phyloP scores from a whole-genome alignment of 2,797 vertebrate species.

The Microctenopoma stevenorrisi region DNA sequence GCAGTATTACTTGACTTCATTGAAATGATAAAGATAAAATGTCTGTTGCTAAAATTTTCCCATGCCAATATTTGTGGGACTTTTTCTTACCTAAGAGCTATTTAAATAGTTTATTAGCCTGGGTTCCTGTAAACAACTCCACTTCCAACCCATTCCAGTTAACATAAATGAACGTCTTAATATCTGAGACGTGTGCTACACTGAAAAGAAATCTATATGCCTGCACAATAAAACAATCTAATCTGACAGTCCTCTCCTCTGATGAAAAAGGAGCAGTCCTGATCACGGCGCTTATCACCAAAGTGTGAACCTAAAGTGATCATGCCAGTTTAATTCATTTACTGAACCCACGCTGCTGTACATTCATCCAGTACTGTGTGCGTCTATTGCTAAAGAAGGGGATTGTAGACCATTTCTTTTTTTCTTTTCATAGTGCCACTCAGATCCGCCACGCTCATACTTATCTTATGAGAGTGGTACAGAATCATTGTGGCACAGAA shows the following conservation, averaged over 20 bases:
- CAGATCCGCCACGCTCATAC: constrained; percentile 65
- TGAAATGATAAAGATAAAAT: not conserved
- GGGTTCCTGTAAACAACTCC: constrained; percentile 31
- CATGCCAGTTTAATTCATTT: constrained; percentile 16
- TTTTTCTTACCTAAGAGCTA: constrained; percentile 2
- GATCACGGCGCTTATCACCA: not conserved
- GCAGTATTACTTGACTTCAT: not conserved
- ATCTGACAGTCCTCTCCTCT: no score
- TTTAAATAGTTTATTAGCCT: constrained; percentile 35
- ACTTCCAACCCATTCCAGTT: not conserved
- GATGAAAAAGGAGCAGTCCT: not conserved
- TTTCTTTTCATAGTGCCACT: constrained; percentile 57
- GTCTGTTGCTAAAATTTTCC: not conserved
- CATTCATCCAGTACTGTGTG: constrained; percentile 33
- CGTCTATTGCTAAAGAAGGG: constrained; percentile 21
- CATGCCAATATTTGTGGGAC: not conserved
- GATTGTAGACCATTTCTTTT: constrained; percentile 31
- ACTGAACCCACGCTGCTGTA: constrained; percentile 40
- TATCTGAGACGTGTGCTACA: not conserved
- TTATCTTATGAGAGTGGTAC: constrained; percentile 53
- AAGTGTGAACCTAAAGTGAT: constrained; percentile 2
- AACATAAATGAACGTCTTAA: no score
- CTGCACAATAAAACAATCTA: no score
- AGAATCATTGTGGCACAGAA: constrained; percentile 56
- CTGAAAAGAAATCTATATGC: not conserved